phyloP scores from a whole-genome alignment of 2,113 vertebrate species.

The Poeciliopsis prolifica region DNA sequence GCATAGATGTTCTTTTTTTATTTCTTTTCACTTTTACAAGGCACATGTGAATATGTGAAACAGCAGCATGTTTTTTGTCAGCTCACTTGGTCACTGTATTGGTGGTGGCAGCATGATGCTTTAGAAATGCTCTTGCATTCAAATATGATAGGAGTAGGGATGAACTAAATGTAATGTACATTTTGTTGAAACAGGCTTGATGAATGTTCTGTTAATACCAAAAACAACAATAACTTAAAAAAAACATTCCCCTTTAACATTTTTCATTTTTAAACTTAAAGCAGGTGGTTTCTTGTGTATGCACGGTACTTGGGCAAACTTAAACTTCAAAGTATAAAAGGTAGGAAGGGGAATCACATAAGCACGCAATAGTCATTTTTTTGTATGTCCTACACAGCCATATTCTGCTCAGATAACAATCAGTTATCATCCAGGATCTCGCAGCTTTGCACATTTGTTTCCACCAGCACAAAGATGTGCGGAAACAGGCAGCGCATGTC shows the following conservation, averaged over 20 bases:
- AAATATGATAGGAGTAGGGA: not conserved
- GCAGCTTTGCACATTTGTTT: slow-evolving; percentile 6
- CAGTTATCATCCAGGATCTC: slow-evolving; percentile 1
- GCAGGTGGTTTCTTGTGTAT: slow-evolving; percentile 43
- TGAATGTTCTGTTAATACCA: not conserved
- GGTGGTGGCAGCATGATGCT: no score
- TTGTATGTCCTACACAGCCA: slow-evolving; percentile 4
- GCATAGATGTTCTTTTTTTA: not conserved
- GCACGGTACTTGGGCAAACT: slow-evolving; percentile 14
- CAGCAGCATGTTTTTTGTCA: not conserved
- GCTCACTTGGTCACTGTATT: not conserved
- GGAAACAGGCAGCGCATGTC: not conserved
- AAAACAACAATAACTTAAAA: not conserved
- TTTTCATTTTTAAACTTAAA: slow-evolving; percentile 44
- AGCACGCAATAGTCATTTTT: slow-evolving; percentile 33
- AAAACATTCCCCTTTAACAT: not conserved
- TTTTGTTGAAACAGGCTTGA: not conserved
- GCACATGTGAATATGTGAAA: not conserved
- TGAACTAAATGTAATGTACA: not conserved
- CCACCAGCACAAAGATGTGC: not conserved
- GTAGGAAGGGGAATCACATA: slow-evolving; percentile 22
- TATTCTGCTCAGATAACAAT: not conserved
- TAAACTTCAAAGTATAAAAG: slow-evolving; percentile 26
- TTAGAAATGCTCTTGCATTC: not conserved
- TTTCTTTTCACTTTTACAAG: not conserved